Percentiles rank a stretch among this genome's conserved stretches.
phyloP scores from a whole-genome alignment of 2,888 invertebrate genomes.

The Schrankia costaestrigalis region DNA sequence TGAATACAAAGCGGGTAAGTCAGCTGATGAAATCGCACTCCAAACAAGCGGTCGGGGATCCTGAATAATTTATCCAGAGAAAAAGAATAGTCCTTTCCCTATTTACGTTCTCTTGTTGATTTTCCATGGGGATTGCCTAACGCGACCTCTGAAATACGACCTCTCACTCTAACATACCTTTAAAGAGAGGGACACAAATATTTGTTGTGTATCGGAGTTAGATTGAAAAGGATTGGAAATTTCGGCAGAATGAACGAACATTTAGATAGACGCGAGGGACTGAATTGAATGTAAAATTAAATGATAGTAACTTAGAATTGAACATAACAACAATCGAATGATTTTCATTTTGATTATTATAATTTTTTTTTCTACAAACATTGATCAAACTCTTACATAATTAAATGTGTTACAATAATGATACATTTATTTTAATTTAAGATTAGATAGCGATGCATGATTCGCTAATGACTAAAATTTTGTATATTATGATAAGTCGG shows the following conservation, averaged over 20 bases:
- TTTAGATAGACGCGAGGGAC: conserved; percentile 29
- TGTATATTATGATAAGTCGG: no score
- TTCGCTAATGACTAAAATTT: no score
- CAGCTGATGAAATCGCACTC: conserved; percentile 58
- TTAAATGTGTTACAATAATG: no score
- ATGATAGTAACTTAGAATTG: no score
- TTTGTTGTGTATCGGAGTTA: conserved; percentile 39
- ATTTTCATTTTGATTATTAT: no score
- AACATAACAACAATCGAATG: no score
- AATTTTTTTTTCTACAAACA: no score
- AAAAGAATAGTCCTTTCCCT: conserved; percentile 53
- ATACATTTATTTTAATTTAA: no score
- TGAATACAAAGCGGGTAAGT: conserved; percentile 40
- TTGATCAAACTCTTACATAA: no score
- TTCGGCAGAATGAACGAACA: conserved; percentile 24
- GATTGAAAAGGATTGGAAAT: conserved; percentile 55
- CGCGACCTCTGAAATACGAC: conserved; percentile 28
- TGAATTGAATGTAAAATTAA: conserved; percentile 30
- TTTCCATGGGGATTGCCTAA: conserved; percentile 55
- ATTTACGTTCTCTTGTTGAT: conserved; percentile 60
- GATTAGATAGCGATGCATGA: no score
- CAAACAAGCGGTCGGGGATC: conserved; percentile 53
- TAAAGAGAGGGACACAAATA: conserved; percentile 31
- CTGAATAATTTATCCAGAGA: conserved; percentile 64
- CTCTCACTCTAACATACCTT: conserved; percentile 33